Percentiles rank a stretch among this genome's conserved stretches.
Conservation (phyloP, 92 coral and sea anemone genomes). For the Actinernus sp. region DNA sequence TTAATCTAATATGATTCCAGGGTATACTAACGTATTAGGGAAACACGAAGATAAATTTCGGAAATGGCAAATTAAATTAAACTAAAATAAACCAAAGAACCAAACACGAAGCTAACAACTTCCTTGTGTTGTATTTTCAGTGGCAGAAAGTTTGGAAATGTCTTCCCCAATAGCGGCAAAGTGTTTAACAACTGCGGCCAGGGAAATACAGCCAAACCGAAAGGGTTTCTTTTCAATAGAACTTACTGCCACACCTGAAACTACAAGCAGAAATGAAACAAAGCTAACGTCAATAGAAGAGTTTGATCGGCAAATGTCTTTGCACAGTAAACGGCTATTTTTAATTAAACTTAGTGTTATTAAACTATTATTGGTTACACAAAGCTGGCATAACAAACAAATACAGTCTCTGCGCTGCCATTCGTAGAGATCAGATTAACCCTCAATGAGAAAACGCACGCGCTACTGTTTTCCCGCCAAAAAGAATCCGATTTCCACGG, state of each 20-base stretch:
- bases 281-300: constrained; percentile 63
- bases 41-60: constrained; percentile 71
- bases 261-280: constrained; percentile 68
- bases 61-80: constrained; percentile 70
- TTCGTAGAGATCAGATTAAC: constrained; percentile 38
- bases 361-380: constrained; percentile 94
- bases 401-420: constrained; percentile 56
- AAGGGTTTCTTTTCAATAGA: not conserved
- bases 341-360: constrained; percentile 96
- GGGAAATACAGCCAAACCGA: constrained; percentile 1
- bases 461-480: constrained; percentile 3
- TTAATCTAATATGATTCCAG: constrained; percentile 45
- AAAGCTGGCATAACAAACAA: constrained; percentile 85
- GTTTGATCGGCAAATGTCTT: constrained; percentile 91
- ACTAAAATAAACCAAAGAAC: constrained; percentile 46
- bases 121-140: constrained; percentile 13
- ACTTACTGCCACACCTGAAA: constrained; percentile 77
- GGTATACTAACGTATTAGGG: constrained; percentile 53
- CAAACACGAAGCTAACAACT: constrained; percentile 27
- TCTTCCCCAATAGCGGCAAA: too few relatives aligned
- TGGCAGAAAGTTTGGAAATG: too few relatives aligned
- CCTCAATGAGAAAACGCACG: constrained; percentile 16
- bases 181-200: constrained; percentile 7
- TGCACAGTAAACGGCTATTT: constrained; percentile 97
- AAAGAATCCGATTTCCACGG: not conserved